Conservation (phyloP, 1,140 invertebrate genomes). For the Drosophila lini region DNA sequence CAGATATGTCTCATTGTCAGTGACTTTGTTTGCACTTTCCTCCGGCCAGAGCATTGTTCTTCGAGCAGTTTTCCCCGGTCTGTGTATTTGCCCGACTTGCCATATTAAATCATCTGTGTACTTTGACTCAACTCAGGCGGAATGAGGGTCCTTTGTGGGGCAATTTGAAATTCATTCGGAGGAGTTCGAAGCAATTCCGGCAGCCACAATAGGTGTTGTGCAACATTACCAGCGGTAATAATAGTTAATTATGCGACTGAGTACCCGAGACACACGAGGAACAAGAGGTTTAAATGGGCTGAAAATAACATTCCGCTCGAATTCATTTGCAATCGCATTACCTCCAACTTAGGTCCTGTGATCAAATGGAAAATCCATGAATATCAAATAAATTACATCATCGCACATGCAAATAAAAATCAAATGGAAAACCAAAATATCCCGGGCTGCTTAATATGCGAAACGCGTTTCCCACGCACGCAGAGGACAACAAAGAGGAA, state of each 20-base stretch:
- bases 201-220: conserved; percentile 36
- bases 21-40: conserved; percentile 31
- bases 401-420: conserved; percentile 44
- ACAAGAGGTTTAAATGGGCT: conserved; percentile 36
- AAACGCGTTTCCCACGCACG: conserved; percentile 43
- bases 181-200: conserved; percentile 14
- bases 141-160: conserved; percentile 18
- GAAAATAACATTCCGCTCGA: conserved; percentile 32
- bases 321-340: conserved; percentile 43
- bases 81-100: conserved; percentile 23
- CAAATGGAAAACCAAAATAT: conserved; percentile 52
- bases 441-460: conserved; percentile 67
- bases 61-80: conserved; percentile 6
- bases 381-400: conserved; percentile 78
- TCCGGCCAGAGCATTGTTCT: neutral
- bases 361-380: conserved; percentile 62
- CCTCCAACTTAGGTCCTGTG: conserved; percentile 8
- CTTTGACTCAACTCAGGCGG: conserved; percentile 20
- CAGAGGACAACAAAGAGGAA: conserved; percentile 2
- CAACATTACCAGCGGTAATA: conserved; percentile 25
- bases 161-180: conserved; percentile 23
- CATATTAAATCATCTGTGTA: conserved; percentile 41
- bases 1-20: conserved; percentile 41
- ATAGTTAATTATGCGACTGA: conserved; percentile 45
- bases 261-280: neutral